phyloP scores from a whole-genome alignment of 2,797 vertebrate species.

The Sebastes kiyomatsui region DNA sequence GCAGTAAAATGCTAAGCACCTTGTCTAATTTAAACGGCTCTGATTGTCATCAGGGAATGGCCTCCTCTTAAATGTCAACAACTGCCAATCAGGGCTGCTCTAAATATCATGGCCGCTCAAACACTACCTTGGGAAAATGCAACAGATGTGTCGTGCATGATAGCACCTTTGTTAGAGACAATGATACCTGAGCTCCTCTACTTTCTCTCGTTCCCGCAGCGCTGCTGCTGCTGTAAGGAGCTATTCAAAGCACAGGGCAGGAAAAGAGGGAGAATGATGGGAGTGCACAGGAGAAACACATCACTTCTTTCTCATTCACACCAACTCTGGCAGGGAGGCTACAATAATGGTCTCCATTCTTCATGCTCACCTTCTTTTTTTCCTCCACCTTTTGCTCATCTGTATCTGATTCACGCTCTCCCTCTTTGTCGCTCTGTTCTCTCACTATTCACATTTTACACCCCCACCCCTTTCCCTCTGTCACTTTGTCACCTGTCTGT shows the following conservation, averaged over 20 bases:
- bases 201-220: conserved; percentile 2
- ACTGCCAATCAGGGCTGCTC: conserved; percentile 54
- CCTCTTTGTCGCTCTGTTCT: conserved; percentile 21
- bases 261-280: conserved; percentile 29
- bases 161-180: conserved; percentile 32
- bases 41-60: conserved; percentile 47
- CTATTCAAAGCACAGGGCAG: conserved; percentile 20
- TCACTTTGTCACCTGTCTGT: conserved; percentile 57
- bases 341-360: conserved; percentile 47
- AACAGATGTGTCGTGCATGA: conserved; percentile 17
- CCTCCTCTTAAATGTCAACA: conserved; percentile 70
- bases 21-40: conserved; percentile 39
- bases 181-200: conserved; percentile 18
- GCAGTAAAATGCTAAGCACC: conserved; percentile 47
- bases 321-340: conserved; percentile 14
- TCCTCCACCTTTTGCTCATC: conserved; percentile 39
- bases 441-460: conserved; percentile 46
- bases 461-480: neutral
- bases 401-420: conserved; percentile 33
- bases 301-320: conserved; percentile 27
- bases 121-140: conserved; percentile 23
- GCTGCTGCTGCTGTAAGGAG: conserved; percentile 6
- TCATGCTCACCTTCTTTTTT: conserved; percentile 31
- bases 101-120: conserved; percentile 64
- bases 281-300: conserved; percentile 13